phyloP scores from a whole-genome alignment of 2,888 invertebrate species.

The Graphium colonna region DNA sequence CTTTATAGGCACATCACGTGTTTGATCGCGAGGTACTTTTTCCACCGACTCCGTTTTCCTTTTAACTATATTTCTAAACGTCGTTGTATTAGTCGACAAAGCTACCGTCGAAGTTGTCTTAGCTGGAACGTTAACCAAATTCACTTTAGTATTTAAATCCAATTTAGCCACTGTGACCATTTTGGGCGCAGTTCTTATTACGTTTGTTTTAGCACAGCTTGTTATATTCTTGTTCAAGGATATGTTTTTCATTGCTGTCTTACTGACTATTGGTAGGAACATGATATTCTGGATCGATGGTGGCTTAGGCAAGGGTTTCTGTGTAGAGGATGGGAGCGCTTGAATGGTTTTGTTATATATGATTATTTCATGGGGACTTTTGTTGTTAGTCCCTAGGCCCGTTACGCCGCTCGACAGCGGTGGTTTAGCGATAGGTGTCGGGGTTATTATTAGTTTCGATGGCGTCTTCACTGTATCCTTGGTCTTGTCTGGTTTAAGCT shows the following conservation, averaged over 20 bases:
- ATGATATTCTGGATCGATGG: background rate
- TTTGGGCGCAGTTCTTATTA: background rate
- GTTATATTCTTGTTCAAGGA: background rate
- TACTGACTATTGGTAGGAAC: background rate
- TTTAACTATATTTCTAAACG: background rate
- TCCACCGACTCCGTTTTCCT: background rate
- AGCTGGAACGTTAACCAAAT: background rate
- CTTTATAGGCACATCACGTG: slow-evolving; percentile 12
- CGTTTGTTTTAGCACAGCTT: too few relatives aligned
- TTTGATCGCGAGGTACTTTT: background rate
- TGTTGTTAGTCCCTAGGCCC: background rate
- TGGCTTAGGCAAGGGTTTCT: background rate
- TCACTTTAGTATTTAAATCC: background rate
- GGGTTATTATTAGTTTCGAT: background rate
- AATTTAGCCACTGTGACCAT: background rate
- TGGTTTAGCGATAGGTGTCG: background rate
- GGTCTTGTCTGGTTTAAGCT: slow-evolving; percentile 15
- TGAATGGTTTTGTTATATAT: background rate
- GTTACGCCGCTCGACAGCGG: background rate
- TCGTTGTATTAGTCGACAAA: background rate
- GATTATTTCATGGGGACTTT: slow-evolving; percentile 6
- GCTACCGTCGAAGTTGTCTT: background rate
- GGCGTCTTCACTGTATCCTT: background rate
- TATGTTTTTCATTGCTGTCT: background rate
- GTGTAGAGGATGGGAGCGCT: background rate